Evolutionary conservation across 2,113 vertebrate genomes (phyloP), one percentile per base, ranked within the genome.

Genomic region (Pollachius pollachius): DNA sequence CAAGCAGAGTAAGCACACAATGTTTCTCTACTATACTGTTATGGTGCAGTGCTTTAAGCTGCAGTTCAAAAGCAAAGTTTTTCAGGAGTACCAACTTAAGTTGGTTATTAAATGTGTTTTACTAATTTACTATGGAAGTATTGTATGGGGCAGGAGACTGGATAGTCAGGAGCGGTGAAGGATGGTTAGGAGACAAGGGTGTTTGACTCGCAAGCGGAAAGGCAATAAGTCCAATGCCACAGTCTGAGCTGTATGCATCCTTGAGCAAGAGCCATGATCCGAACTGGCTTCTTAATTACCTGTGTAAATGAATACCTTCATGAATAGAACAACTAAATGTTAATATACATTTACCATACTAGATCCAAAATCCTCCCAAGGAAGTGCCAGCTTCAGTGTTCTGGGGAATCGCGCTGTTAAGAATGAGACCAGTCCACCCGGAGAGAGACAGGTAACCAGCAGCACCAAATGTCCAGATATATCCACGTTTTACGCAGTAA

Each of bases 371-470:
- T 88, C 94, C 15, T 93, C 93, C 75, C 94, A 95, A 73, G 97
- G 96, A 75, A 97, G 96, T 91, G 94, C 93, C 71, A 98, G 94
- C 90, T 96, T 99, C 87, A 90, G 94, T 60, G 91, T 98, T 61
- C 90, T 98, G 59, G 93, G 94, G 58, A 98, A 92, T 83, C 93
- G 96, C 56, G 75, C 94, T 2, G 79, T 90, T 62, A 96, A 95
- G 87, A 96, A 95, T 68, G 97, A 99, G 76, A 85, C 90, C 62
- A 93, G 87, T 23, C 93, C 92, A 9, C 90, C 94, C 0, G 90
- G 88, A 56, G 95, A 99, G 65, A 95, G 92, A 86, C 96, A 96
- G 94, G 97, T 98, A 88, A 73, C 71, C 11, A 18, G 52, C 4
- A 15, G 12, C 2, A 65, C n/a, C 9, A 25, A 62, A 62, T 8